Percentiles rank a stretch among this genome's conserved stretches.
Conservation (phyloP, 1,140 invertebrate genomes). For the Charaxes varanes region DNA sequence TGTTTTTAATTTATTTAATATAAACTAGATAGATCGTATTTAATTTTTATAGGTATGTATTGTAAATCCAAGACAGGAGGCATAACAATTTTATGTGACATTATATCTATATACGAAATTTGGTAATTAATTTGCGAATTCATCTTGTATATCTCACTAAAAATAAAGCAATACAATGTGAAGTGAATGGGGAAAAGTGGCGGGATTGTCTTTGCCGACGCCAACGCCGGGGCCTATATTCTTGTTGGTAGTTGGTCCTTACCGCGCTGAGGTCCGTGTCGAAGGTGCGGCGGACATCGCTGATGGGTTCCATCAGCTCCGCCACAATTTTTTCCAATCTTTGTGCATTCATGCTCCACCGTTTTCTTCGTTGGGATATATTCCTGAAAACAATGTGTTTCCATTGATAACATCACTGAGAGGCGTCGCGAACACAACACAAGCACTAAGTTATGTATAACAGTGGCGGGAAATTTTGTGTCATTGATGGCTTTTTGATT, state of each 20-base stretch:
- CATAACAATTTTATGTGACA: too few relatives aligned
- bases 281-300: slow-evolving; percentile 60
- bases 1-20: too few relatives aligned
- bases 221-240: neutral
- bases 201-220: slow-evolving; percentile 7
- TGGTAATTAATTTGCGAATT: too few relatives aligned
- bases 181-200: slow-evolving; percentile 7
- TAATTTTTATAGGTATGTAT: too few relatives aligned
- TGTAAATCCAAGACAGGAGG: too few relatives aligned
- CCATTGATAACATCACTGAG: slow-evolving; percentile 59
- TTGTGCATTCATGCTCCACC: slow-evolving; percentile 68
- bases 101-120: too few relatives aligned
- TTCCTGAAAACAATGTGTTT: slow-evolving; percentile 52
- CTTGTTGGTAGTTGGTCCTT: slow-evolving; percentile 24
- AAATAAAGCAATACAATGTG: too few relatives aligned
- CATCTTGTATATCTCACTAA: too few relatives aligned
- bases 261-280: slow-evolving; percentile 64
- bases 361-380: slow-evolving; percentile 47
- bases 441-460: slow-evolving; percentile 28
- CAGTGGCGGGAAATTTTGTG: slow-evolving; percentile 66
- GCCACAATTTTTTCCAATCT: slow-evolving; percentile 64
- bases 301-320: slow-evolving; percentile 67
- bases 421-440: slow-evolving; percentile 37
- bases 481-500: slow-evolving; percentile 47
- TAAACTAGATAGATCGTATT: too few relatives aligned